Conservation (phyloP, 2,797 vertebrate species). For the Petrocephalus sullivani region DNA sequence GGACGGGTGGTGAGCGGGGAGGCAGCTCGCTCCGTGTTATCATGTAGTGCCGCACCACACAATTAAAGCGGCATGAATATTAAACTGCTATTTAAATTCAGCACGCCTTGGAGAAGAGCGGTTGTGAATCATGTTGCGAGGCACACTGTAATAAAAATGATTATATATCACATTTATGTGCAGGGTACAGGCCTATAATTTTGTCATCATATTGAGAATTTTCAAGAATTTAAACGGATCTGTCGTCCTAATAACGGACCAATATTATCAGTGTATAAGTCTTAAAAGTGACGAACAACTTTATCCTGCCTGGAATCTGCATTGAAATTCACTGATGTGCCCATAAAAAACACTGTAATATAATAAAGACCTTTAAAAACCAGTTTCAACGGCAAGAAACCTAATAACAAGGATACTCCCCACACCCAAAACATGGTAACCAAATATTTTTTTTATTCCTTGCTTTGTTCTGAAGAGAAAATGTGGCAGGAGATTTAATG, state of each 20-base stretch:
- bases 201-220: not conserved
- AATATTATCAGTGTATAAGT: not conserved
- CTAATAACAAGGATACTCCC: not conserved
- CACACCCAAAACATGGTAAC: not conserved
- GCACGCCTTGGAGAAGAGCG: not conserved
- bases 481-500: not conserved
- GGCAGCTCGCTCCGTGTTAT: not conserved
- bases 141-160: not conserved
- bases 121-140: not conserved
- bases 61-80: conserved; percentile 9
- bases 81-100: conserved; percentile 13
- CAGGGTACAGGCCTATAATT: not conserved
- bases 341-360: not conserved
- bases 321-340: not conserved
- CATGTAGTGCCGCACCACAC: not conserved
- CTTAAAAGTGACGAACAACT: not conserved
- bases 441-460: not conserved
- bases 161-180: not conserved
- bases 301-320: not conserved
- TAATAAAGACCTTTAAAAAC: not conserved
- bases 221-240: not conserved
- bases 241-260: not conserved
- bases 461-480: not conserved
- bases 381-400: not conserved
- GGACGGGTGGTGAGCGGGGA: not conserved